phyloP scores from a whole-genome alignment of 2,113 vertebrate genomes.

The Cavia aperea region DNA sequence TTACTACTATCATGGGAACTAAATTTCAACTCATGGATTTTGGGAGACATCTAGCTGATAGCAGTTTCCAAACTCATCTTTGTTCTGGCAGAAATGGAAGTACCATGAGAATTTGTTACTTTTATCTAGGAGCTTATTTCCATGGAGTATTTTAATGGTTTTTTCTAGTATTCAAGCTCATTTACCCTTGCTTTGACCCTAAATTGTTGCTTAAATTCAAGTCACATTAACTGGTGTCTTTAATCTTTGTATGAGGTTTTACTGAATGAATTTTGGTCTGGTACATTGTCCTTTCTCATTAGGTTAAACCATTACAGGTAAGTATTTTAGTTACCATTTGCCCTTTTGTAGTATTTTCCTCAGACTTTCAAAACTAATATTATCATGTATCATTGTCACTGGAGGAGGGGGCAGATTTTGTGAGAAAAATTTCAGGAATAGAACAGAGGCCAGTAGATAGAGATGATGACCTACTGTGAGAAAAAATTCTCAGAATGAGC shows the following conservation, averaged over 20 bases:
- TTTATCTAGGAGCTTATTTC: constrained; percentile 44
- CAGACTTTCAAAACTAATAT: neutral
- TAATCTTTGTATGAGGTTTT: neutral
- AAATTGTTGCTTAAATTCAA: neutral
- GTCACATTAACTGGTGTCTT: constrained; percentile 13
- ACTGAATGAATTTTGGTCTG: neutral
- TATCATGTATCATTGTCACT: neutral
- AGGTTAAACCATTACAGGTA: neutral
- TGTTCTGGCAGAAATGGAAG: constrained; percentile 57
- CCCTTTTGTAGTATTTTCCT: constrained; percentile 17
- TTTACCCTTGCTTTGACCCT: neutral
- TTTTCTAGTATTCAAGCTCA: neutral
- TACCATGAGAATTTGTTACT: constrained; percentile 58
- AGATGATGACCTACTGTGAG: neutral
- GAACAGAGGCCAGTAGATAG: neutral
- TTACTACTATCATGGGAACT: neutral
- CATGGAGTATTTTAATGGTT: neutral
- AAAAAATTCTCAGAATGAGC: neutral
- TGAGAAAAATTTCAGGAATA: constrained; percentile 17
- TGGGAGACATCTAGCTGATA: neutral
- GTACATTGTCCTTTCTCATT: neutral
- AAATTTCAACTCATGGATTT: neutral
- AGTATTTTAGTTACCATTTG: constrained; percentile 27
- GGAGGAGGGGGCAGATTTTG: neutral
- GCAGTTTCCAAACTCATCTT: constrained; percentile 58